Percentiles rank a stretch among this genome's conserved stretches.
Conservation (phyloP, 2,797 vertebrate genomes). For the Amazonetta brasiliensis region DNA sequence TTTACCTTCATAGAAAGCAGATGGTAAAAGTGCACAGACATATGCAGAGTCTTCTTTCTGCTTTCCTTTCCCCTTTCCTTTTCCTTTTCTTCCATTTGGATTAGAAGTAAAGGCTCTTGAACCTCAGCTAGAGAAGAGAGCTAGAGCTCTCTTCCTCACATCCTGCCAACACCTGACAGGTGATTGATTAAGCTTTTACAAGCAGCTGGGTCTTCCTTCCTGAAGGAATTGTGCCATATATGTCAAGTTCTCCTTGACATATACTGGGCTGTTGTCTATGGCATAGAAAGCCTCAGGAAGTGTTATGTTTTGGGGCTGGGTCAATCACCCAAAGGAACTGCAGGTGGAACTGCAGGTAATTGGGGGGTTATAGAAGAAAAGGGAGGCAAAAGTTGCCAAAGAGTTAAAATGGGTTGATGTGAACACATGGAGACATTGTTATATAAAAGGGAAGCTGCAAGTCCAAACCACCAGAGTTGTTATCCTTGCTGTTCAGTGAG, state of each 20-base stretch:
- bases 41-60: background rate
- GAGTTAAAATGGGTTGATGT: background rate
- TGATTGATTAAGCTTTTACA: background rate
- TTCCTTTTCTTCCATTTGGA: background rate
- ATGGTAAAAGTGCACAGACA: background rate
- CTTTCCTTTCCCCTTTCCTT: background rate
- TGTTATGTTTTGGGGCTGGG: background rate
- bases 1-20: background rate
- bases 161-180: background rate
- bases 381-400: background rate
- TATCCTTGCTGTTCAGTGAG: background rate
- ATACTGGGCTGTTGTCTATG: rapidly evolving
- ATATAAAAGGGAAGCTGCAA: background rate
- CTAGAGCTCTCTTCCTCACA: background rate
- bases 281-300: background rate
- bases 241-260: background rate
- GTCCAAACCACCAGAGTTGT: background rate
- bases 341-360: background rate
- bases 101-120: background rate
- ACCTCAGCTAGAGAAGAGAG: background rate
- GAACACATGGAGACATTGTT: background rate
- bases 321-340: background rate
- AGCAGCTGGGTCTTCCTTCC: background rate
- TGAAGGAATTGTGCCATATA: background rate
- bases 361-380: background rate